phyloP scores from a whole-genome alignment of 2,888 invertebrate species.

The Philhelius pedissequus region DNA sequence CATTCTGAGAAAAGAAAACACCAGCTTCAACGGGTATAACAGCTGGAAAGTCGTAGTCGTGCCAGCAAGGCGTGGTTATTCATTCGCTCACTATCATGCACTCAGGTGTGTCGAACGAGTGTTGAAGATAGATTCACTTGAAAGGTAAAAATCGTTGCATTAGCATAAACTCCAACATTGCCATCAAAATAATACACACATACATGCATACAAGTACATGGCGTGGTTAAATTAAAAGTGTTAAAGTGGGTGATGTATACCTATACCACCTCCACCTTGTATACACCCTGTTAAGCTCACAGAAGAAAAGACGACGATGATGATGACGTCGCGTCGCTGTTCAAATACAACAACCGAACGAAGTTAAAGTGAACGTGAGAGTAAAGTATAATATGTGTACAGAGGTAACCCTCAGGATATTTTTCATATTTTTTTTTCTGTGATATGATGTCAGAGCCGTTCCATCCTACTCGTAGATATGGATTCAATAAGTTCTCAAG shows the following conservation, averaged over 20 bases:
- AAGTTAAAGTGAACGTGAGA: constrained; percentile 28
- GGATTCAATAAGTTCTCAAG: neutral
- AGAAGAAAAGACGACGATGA: neutral
- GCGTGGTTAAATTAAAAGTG: neutral
- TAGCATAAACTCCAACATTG: constrained; percentile 62
- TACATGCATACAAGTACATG: neutral
- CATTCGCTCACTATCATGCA: constrained; percentile 54
- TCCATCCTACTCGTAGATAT: constrained; percentile 22
- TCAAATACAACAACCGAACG: constrained; percentile 31
- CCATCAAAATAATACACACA: constrained; percentile 43
- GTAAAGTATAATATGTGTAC: constrained; percentile 14
- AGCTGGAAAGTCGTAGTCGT: constrained; percentile 56
- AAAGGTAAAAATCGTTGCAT: constrained; percentile 68
- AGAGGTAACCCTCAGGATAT: constrained; percentile 47
- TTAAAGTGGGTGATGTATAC: neutral
- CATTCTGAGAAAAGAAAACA: constrained; percentile 67
- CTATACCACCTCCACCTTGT: neutral
- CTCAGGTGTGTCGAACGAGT: constrained; percentile 61
- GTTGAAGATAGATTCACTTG: constrained; percentile 65
- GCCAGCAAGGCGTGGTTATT: constrained; percentile 44
- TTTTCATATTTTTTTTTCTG: constrained; percentile 45
- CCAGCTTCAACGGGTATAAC: constrained; percentile 41
- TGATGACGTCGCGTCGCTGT: too few species aligned
- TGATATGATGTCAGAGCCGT: neutral
- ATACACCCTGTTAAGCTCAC: neutral